Evolutionary conservation across 2,113 vertebrate genomes (phyloP).

Genomic region (Tragelaphus strepsiceros): DNA sequence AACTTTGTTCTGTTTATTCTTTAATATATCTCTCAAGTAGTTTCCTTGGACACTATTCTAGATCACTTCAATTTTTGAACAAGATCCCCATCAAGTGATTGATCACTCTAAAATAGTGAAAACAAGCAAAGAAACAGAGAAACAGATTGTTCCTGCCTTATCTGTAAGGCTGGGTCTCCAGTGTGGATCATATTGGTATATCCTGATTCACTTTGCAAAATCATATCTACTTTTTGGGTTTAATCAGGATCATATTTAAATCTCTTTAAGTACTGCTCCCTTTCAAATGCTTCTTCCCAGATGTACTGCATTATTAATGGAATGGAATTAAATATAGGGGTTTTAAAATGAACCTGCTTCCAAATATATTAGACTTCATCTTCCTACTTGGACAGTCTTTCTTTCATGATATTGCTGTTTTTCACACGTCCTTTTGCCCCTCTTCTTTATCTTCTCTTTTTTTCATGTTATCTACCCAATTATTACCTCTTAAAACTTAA

Average conservation of each 20-base stretch:
- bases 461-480: neutral
- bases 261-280: conserved; percentile 56
- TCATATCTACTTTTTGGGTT: conserved; percentile 21
- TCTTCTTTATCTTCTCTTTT: conserved; percentile 27
- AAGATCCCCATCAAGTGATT: neutral
- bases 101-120: neutral
- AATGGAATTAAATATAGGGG: conserved; percentile 66
- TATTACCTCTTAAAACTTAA: neutral
- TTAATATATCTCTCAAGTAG: neutral
- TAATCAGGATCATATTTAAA: conserved; percentile 60
- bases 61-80: conserved; percentile 1
- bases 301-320: conserved; percentile 69
- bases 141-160: neutral
- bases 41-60: neutral
- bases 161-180: neutral
- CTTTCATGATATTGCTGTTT: conserved; percentile 55
- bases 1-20: neutral
- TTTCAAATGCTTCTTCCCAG: conserved; percentile 58
- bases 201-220: neutral
- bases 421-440: neutral
- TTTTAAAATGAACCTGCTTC: conserved; percentile 69
- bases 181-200: neutral
- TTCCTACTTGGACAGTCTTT: conserved; percentile 52
- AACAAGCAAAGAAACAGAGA: neutral
- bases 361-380: conserved; percentile 70